Evolutionary conservation across 2,888 invertebrate species (phyloP).

Genomic region (Diarsia dahlii): DNA sequence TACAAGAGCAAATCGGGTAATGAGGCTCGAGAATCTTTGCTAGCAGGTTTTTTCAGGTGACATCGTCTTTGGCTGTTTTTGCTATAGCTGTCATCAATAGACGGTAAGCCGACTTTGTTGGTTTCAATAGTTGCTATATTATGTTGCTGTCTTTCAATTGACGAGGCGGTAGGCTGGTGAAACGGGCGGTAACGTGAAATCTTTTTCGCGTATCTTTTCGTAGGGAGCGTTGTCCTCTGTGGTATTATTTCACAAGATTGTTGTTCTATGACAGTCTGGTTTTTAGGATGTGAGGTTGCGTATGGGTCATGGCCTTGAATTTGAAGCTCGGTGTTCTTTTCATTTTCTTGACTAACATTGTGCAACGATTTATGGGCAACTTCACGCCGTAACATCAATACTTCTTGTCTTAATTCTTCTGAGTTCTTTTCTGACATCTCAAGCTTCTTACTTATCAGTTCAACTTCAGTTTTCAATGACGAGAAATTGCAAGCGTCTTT

Average conservation of each 20-base stretch:
- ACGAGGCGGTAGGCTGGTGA: not conserved
- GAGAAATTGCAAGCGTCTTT: not conserved
- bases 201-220: constrained; percentile 31
- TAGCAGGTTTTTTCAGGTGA: not conserved
- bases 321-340: not conserved
- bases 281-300: not conserved
- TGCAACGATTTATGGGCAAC: not conserved
- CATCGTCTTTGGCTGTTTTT: not conserved
- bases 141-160: not conserved
- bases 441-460: constrained; percentile 14
- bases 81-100: not conserved
- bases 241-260: not conserved
- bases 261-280: not conserved
- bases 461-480: constrained; percentile 5
- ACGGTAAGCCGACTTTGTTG: not conserved
- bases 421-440: not conserved
- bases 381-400: constrained; percentile 3
- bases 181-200: constrained; percentile 34
- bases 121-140: not conserved
- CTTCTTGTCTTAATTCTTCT: constrained; percentile 8
- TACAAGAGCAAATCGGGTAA: not conserved
- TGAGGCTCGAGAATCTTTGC: not conserved
- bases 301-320: not conserved
- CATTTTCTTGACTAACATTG: not conserved
- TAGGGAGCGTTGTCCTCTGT: not conserved